Evolutionary conservation across 2,888 invertebrate genomes (phyloP), one percentile per base, ranked within the genome.

Genomic region (Acheta domesticus): DNA sequence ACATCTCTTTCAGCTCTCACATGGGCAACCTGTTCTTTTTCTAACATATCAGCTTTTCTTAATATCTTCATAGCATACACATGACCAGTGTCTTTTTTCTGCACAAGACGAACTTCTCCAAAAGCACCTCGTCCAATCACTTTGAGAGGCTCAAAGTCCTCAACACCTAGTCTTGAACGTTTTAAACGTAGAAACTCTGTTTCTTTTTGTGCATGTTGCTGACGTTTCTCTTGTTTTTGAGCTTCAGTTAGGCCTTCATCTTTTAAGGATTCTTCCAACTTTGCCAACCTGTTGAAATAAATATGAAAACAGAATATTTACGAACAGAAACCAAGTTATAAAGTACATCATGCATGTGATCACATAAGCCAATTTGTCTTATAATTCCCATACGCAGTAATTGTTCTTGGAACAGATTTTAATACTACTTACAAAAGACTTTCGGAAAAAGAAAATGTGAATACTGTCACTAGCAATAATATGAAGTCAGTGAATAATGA

Each of bases 31-130:
- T 99, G 99, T 89, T 99, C 99, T 86, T 99, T 99, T 87, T 99
- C 99, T 80, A 99, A 89, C 99, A 99, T 99, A 87, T 99, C 99
- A 8, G 96, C 96, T 87, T 99, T 99, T 83, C 98, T 91, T 80
- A 99, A 91, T 86, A 99, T 99, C 89, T 99, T 99, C 99, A 99
- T 99, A 74, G 99, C 99, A 88, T 99, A 99, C 78, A 99, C 97
- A 88, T 99, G 99, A 8, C 99, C 99, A 2, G 99, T 99, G 87
- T 99, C 99, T 88, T 97, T 97, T 88, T 99, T 99, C 89, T 99
- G 99, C 79, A 99, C 99, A 81, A 99, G 90, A 83, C 99, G 93
- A 80, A 99, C 99, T 90, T 96, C 96, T 48, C 96, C 96, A 86
- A 96, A 96, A 77, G 96, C 96, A 75, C 96, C 96, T 83, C 96